These are phyloP conservation scores for Iphiclides podalirius DNA, from an alignment of 2,888 invertebrate genomes.

Conservation along the genomic window DNA sequence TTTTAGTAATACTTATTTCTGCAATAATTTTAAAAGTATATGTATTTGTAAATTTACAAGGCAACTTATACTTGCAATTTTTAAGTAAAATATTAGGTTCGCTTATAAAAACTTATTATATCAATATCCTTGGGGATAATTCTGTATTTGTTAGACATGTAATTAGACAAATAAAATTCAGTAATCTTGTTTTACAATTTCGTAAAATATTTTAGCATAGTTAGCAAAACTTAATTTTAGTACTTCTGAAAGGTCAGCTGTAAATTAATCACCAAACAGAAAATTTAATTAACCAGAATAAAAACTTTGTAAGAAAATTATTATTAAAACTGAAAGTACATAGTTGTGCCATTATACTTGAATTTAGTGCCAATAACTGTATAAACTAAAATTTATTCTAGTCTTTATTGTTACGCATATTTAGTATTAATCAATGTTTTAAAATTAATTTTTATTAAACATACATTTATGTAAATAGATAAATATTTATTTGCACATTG, in stretches of 20 bases:
- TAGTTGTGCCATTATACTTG: constrained; percentile 74
- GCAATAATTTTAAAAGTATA: constrained; percentile 23
- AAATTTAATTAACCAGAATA: constrained; percentile 45
- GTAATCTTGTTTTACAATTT: constrained; percentile 67
- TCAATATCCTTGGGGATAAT: constrained; percentile 58
- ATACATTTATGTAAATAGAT: constrained; percentile 58
- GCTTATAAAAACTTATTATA: constrained; percentile 58
- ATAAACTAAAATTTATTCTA: constrained; percentile 77
- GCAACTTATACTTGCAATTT: constrained; percentile 31
- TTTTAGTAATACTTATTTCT: constrained; percentile 26
- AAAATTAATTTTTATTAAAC: constrained; percentile 63
- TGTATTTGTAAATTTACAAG: constrained; percentile 14
- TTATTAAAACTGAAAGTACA: constrained; percentile 42
- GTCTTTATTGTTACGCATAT: constrained; percentile 80
- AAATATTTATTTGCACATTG: constrained; percentile 63
- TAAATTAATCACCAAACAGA: constrained; percentile 45
- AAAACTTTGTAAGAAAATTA: constrained; percentile 15
- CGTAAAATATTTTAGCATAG: constrained; percentile 70
- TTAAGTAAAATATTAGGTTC: constrained; percentile 60
- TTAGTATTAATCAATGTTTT: constrained; percentile 76
- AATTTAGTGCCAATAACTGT: constrained; percentile 81
- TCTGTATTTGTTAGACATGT: constrained; percentile 72
- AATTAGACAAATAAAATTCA: constrained; percentile 60
- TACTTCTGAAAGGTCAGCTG: constrained; percentile 32
- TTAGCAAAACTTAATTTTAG: constrained; percentile 65